Base-by-base conservation (phyloP, 2,888 invertebrate genomes). In the Erpobdella octoculata region DNA sequence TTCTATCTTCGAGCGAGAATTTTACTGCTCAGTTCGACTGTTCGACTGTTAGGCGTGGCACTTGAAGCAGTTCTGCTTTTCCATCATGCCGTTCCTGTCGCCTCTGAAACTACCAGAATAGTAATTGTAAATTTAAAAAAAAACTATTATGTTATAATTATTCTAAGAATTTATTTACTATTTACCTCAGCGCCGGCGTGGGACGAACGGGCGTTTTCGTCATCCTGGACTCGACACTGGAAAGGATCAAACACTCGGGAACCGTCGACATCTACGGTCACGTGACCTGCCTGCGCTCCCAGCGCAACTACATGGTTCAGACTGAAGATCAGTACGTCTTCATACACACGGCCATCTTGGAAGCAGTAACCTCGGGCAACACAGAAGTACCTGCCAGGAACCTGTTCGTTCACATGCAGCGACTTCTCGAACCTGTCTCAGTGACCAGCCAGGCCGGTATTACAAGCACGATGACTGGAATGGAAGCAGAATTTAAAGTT, bases 241-340 rank as follows among this genome's bases (percentile, higher is more conserved):
- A 98, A 80, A 87, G 97, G 74, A 92, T 98, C 83, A 90, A 92
- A 78, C 92, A 95, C 25, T 82, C 97, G 81, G 93, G 93, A 83
- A 94, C 94, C 69, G 93, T 98, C 41, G 98, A 99, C 83, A 95
- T 99, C 76, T 98, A 97, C 81, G 98, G 97, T 12, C 96, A 97
- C 85, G 97, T 98, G 41, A 97, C 97, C 18, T 93, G 94, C 81
- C 87, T 98, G 76, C 88, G 98, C 73, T n/a, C 69, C 1, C 69
- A 69, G 21, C 88, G 98, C 70, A 97, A 97, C 85, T 98, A 98
- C 85, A 98, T 98, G 97, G 72, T 98, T 36, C 83, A 84, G 77
- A 96, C 96, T 18, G 96, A 96, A 84, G 96, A 96, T 85, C 96
- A 99, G 84, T 99, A 99, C 85, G 93, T 97, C 77, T 98, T 98